A percentile compares a stretch with the other conserved stretches of the same genome.
Evolutionary conservation across 2,113 vertebrate genomes (phyloP).

Genomic region (Oriolus oriolus): DNA sequence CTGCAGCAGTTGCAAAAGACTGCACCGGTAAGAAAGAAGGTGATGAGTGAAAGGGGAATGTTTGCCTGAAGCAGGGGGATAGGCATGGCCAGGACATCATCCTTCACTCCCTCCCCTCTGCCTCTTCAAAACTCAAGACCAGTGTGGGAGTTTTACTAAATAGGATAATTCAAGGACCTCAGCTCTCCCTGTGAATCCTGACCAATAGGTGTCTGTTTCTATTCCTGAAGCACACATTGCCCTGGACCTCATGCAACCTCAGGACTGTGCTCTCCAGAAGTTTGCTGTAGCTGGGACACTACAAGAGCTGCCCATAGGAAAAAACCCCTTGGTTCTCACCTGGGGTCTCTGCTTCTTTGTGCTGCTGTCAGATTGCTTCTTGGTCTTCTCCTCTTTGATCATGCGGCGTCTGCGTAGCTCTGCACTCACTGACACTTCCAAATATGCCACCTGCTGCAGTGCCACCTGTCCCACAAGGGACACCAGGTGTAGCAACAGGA

Average conservation of each 20-base stretch:
- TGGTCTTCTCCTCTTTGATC: slow-evolving; percentile 74
- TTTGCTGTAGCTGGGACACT: not conserved
- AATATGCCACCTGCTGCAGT: slow-evolving; percentile 87
- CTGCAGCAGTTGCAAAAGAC: not conserved
- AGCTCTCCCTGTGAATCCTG: not conserved
- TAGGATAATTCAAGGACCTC: not conserved
- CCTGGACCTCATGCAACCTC: not conserved
- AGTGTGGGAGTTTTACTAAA: not conserved
- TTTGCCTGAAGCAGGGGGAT: not conserved
- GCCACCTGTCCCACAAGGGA: slow-evolving; percentile 90
- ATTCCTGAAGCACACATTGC: not conserved
- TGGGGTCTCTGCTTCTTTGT: slow-evolving; percentile 8
- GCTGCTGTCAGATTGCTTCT: slow-evolving; percentile 10
- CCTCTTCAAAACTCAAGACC: not conserved
- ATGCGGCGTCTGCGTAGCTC: slow-evolving; percentile 86
- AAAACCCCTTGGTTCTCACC: slow-evolving; percentile 14
- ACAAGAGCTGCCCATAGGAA: not conserved
- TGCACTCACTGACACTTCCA: slow-evolving; percentile 86
- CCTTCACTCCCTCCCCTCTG: not conserved
- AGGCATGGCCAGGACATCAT: not conserved
- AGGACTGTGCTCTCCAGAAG: not conserved
- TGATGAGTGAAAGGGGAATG: not conserved
- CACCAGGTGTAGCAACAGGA: slow-evolving; percentile 83
- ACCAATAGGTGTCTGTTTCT: not conserved
- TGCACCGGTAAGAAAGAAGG: not conserved